These are phyloP conservation scores for Hofmannophila pseudospretella DNA, from an alignment of 2,888 invertebrate genomes.

Conservation along the genomic window DNA sequence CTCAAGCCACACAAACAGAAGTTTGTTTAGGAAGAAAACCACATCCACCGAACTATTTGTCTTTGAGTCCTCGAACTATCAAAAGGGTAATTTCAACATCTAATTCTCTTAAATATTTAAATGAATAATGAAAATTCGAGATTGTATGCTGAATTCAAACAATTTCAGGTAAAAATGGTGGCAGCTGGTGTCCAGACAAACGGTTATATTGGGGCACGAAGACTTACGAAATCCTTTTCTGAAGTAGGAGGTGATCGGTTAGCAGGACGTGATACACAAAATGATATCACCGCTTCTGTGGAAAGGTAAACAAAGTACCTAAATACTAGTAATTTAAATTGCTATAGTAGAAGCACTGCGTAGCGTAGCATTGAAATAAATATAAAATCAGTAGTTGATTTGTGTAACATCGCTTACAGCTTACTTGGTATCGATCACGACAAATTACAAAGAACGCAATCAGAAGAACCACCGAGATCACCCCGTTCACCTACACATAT, in stretches of 20 bases:
- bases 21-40: conserved; percentile 83
- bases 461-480: conserved; percentile 89
- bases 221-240: conserved; percentile 89
- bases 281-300: conserved; percentile 45
- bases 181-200: conserved; percentile 95
- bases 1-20: conserved; percentile 95
- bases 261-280: conserved; percentile 46
- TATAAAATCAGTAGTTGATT: background rate
- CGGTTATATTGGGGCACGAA: conserved; percentile 81
- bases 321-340: background rate
- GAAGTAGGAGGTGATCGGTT: conserved; percentile 79
- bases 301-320: conserved; percentile 44
- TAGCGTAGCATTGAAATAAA: too few species aligned
- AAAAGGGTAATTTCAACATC: conserved; percentile 80
- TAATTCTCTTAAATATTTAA: background rate
- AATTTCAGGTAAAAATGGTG: conserved; percentile 86
- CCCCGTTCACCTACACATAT: conserved; percentile 79
- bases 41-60: conserved; percentile 82
- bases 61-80: conserved; percentile 88
- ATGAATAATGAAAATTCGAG: too few species aligned
- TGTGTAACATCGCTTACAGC: conserved; percentile 30
- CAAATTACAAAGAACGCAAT: conserved; percentile 88
- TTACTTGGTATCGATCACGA: conserved; percentile 81
- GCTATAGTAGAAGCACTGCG: too few species aligned
- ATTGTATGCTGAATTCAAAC: background rate